phyloP scores from a whole-genome alignment of 1,140 invertebrate genomes.

The Zophobas atratus region DNA sequence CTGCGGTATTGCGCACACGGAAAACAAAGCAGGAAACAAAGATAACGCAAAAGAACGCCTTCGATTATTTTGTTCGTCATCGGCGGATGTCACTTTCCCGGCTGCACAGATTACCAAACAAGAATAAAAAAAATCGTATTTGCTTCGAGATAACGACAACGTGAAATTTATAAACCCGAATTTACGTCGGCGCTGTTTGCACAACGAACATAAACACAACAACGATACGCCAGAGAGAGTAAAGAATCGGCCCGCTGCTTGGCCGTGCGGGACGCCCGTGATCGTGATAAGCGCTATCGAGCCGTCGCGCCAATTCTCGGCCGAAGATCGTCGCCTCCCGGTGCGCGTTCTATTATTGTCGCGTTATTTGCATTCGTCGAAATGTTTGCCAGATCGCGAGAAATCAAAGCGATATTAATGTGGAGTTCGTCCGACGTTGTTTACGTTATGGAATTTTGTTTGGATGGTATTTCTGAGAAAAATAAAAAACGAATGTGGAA shows the following conservation, averaged over 20 bases:
- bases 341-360: too few species aligned
- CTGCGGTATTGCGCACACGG: slow-evolving; percentile 14
- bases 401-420: too few species aligned
- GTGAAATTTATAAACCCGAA: slow-evolving; percentile 32
- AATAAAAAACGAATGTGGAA: not conserved
- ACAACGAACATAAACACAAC: slow-evolving; percentile 39
- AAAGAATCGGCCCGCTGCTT: too few species aligned
- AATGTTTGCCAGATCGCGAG: too few species aligned
- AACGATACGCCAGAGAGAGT: slow-evolving; percentile 8
- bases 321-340: too few species aligned
- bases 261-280: too few species aligned
- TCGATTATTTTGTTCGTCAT: slow-evolving; percentile 10
- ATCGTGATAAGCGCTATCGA: too few species aligned
- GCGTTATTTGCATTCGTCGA: too few species aligned
- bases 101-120: too few species aligned
- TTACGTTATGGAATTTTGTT: not conserved
- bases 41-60: slow-evolving; percentile 16
- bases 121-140: slow-evolving; percentile 24
- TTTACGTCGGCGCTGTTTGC: slow-evolving; percentile 23
- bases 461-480: not conserved
- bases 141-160: slow-evolving; percentile 18
- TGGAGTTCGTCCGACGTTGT: too few species aligned
- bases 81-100: slow-evolving; percentile 3
- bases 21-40: slow-evolving; percentile 23
- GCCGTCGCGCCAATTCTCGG: too few species aligned